phyloP scores from a whole-genome alignment of 2,113 vertebrate genomes.

The Conger conger region DNA sequence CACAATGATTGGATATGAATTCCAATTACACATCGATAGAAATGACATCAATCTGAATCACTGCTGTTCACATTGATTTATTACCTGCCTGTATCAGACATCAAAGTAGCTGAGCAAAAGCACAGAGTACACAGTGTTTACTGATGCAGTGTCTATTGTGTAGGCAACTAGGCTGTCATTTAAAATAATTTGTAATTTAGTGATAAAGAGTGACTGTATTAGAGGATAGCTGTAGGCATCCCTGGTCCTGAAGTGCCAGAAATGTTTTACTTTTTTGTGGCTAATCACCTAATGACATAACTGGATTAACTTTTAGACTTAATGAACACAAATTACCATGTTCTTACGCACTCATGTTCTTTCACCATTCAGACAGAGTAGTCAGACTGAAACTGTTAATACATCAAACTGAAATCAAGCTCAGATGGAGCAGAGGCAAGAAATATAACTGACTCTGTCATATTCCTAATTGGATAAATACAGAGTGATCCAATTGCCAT shows the following conservation, averaged over 20 bases:
- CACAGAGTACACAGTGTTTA: background rate
- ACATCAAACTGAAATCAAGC: background rate
- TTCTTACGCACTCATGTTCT: background rate
- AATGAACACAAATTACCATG: background rate
- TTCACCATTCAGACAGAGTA: background rate
- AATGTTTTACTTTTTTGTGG: background rate
- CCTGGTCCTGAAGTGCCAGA: background rate
- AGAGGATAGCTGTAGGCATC: background rate
- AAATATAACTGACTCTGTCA: background rate
- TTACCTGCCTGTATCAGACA: background rate
- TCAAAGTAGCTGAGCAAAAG: background rate
- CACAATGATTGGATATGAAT: background rate
- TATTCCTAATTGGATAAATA: background rate
- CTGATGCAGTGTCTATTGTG: too few species aligned
- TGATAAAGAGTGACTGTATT: too few species aligned
- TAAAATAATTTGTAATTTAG: too few species aligned
- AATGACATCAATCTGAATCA: background rate
- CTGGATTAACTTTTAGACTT: background rate
- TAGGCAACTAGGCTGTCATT: too few species aligned
- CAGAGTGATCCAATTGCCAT: background rate
- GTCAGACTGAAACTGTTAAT: background rate
- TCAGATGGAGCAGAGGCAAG: background rate
- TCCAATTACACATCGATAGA: background rate
- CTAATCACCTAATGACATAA: background rate
- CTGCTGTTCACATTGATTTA: background rate